Evolutionary conservation across 1,140 invertebrate genomes (phyloP).

Genomic region (Helicoverpa armigera): DNA sequence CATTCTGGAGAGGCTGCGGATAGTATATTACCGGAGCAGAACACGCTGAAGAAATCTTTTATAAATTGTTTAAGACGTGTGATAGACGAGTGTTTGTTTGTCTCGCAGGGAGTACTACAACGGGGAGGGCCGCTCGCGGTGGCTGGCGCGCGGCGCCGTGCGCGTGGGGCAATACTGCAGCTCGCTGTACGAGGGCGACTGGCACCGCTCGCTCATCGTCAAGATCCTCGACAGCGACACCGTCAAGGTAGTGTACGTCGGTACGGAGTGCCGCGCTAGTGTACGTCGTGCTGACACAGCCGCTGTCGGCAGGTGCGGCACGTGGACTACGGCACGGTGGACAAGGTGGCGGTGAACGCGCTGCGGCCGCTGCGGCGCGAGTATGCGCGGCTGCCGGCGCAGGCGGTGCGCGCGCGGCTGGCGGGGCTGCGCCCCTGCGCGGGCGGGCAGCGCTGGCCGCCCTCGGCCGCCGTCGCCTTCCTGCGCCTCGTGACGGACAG

Average conservation of each 20-base stretch:
- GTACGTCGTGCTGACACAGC: too few relatives aligned
- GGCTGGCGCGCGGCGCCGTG: conserved; percentile 68
- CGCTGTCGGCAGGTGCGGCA: conserved; percentile 57
- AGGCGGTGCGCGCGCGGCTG: conserved; percentile 63
- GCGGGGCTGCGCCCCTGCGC: conserved; percentile 55
- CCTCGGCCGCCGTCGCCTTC: conserved; percentile 60
- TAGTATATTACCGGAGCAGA: too few relatives aligned
- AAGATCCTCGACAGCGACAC: conserved; percentile 69
- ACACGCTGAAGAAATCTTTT: too few relatives aligned
- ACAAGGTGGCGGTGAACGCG: conserved; percentile 49
- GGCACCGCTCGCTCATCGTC: conserved; percentile 78
- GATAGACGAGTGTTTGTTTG: too few relatives aligned
- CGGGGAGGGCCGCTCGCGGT: conserved; percentile 59
- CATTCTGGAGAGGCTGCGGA: too few relatives aligned
- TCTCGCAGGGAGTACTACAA: conserved; percentile 24
- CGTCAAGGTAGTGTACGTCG: conserved; percentile 57
- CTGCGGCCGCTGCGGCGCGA: conserved; percentile 65
- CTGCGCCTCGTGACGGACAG: conserved; percentile 63
- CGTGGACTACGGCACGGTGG: conserved; percentile 80
- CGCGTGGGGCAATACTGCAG: conserved; percentile 73
- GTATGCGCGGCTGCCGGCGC: conserved; percentile 64
- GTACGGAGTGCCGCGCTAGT: too few relatives aligned
- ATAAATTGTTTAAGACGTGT: too few relatives aligned
- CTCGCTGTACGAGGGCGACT: conserved; percentile 71
- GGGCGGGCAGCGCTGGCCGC: conserved; percentile 68